Evolutionary conservation across 2,113 vertebrate genomes (phyloP).

Genomic region (Tragelaphus strepsiceros): DNA sequence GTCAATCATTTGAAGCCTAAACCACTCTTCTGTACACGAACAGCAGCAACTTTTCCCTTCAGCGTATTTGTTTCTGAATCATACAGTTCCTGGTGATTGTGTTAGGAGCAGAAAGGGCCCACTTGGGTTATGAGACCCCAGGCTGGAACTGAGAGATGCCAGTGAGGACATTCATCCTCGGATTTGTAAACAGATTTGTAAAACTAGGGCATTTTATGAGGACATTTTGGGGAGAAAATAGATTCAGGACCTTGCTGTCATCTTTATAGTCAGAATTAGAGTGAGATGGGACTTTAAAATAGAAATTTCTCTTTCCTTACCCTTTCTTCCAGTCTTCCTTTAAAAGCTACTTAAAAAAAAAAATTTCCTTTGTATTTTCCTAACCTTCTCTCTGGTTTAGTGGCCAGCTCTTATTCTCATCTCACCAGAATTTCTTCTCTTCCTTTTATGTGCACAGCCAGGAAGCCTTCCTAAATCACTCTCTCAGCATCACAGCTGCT

Average conservation of each 20-base stretch:
- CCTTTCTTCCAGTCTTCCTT: slow-evolving; percentile 49
- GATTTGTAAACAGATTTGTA: not conserved
- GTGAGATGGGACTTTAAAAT: not conserved
- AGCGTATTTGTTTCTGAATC: not conserved
- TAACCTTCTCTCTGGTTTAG: not conserved
- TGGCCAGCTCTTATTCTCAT: slow-evolving; percentile 64
- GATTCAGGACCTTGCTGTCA: slow-evolving; percentile 27
- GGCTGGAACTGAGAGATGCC: not conserved
- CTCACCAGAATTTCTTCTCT: slow-evolving; percentile 64
- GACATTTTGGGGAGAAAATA: slow-evolving; percentile 13
- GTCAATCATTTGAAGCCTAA: not conserved
- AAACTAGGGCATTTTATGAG: slow-evolving; percentile 36
- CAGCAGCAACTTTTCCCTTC: not conserved
- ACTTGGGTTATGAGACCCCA: not conserved
- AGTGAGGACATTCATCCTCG: not conserved
- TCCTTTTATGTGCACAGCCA: slow-evolving; percentile 65
- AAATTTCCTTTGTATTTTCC: not conserved
- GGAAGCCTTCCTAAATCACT: slow-evolving; percentile 56
- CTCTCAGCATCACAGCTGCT: slow-evolving; percentile 21
- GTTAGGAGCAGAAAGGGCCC: slow-evolving; percentile 14
- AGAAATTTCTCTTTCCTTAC: slow-evolving; percentile 19
- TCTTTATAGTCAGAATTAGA: not conserved
- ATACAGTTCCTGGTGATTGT: not conserved
- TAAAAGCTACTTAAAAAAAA: accelerated
- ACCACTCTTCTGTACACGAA: slow-evolving; percentile 16